A percentile compares a stretch with the other conserved stretches of the same genome.
Evolutionary conservation across 2,888 invertebrate genomes (phyloP).

Genomic region (Plagiodera versicolora): DNA sequence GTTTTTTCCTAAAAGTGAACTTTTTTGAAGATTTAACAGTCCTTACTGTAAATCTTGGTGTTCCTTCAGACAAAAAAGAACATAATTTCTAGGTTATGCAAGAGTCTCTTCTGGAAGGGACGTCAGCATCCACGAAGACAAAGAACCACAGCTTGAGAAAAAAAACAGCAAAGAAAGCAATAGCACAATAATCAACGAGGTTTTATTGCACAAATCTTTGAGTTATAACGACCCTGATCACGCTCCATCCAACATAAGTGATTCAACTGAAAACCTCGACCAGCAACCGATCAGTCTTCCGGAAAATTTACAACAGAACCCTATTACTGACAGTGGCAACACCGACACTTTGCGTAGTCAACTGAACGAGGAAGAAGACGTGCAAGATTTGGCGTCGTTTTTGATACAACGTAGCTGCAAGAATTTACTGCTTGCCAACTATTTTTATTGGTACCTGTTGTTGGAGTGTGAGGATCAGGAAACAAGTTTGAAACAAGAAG

Average conservation of each 20-base stretch:
- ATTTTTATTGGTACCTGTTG: slow-evolving; percentile 95
- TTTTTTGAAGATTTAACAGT: too few species aligned
- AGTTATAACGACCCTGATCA: slow-evolving; percentile 50
- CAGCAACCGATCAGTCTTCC: slow-evolving; percentile 39
- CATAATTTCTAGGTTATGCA: slow-evolving; percentile 37
- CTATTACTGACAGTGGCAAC: slow-evolving; percentile 55
- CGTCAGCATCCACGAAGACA: slow-evolving; percentile 48
- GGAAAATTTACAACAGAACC: slow-evolving; percentile 45
- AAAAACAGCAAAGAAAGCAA: slow-evolving; percentile 53
- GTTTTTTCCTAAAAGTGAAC: too few species aligned
- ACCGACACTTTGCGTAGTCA: slow-evolving; percentile 59
- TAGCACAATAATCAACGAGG: slow-evolving; percentile 49
- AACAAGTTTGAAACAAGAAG: slow-evolving; percentile 70
- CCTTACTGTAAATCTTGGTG: too few species aligned
- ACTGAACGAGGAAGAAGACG: slow-evolving; percentile 48
- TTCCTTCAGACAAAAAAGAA: too few species aligned
- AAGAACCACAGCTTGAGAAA: slow-evolving; percentile 51
- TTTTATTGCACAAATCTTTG: slow-evolving; percentile 44
- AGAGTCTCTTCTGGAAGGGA: slow-evolving; percentile 48
- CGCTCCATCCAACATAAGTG: slow-evolving; percentile 46
- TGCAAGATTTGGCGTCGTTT: slow-evolving; percentile 82
- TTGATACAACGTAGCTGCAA: slow-evolving; percentile 86
- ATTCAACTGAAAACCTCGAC: too few species aligned
- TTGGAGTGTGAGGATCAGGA: slow-evolving; percentile 94
- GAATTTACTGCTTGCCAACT: slow-evolving; percentile 90